Evolutionary conservation across 2,888 invertebrate genomes (phyloP), one percentile per base, ranked within the genome.

Genomic region (Agrochola lota): DNA sequence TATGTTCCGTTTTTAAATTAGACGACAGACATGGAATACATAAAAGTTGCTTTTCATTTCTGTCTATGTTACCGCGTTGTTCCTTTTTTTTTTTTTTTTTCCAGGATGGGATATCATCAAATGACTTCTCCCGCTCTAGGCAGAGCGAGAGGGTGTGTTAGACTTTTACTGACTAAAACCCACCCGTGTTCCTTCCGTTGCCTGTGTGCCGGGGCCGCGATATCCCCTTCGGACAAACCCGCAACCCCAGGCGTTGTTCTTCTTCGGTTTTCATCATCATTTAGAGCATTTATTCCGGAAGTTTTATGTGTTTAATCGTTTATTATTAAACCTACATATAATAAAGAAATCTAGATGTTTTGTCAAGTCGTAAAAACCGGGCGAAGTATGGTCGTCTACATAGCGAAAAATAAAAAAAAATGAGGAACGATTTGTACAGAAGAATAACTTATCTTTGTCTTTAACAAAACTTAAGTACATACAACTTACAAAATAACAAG

Each of bases 401-500:
- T 23, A 43, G 9, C 43, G 9, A 64, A 17, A 4, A 64, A n/a
- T 11, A 40, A 23, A 23, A 43, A 9, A 20, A 23, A 43, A 9
- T 11, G 26, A 26, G 20, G 0, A 12, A 46, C 20, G 46, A 67
- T 15, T 26, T 52, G 7, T 55, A 8, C 12, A n/a, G 5, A 40
- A 26, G 0, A 40, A 67, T 20, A 12, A 15, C 0, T 1, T 7
- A 26, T 26, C 46, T 11, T 46, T 46, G 46, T 26, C 26, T 67
- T 49, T 11, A 30, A 23, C 7, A 9, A 55, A 62, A 55, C 30
- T 30, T 23, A 35, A 17, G 0, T 23, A 17, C 20, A 64, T n/a
- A n/a, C 52, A 49, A 46, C 26, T n/a, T 17, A 72, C 7, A 60
- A 79, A 23, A 9, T 17, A 72, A 46, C 59, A 59, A 71, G 15